Conservation (phyloP, 2,888 invertebrate species). For the Drosophila picticornis region DNA sequence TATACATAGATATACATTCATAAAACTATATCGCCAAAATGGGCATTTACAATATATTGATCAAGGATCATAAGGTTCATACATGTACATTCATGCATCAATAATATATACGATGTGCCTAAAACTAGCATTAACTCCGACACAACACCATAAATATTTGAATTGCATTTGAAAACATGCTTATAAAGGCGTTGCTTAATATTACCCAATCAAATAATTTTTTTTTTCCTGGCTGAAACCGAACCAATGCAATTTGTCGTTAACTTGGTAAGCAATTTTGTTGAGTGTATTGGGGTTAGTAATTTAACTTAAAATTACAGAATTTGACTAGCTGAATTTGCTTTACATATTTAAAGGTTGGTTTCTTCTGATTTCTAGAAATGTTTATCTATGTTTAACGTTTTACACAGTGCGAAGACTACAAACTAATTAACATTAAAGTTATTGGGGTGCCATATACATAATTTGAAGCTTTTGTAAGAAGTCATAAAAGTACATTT, state of each 20-base stretch:
- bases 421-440: constrained; percentile 81
- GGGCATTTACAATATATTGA: constrained; percentile 55
- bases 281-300: constrained; percentile 79
- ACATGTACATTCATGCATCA: constrained; percentile 40
- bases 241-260: constrained; percentile 39
- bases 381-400: constrained; percentile 44
- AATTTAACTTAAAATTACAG: constrained; percentile 76
- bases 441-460: constrained; percentile 53
- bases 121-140: constrained; percentile 67
- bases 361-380: constrained; percentile 43
- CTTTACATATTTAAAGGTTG: constrained; percentile 74
- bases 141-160: constrained; percentile 37
- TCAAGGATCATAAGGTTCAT: constrained; percentile 55
- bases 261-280: constrained; percentile 45
- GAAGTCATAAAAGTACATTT: constrained; percentile 67
- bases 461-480: constrained; percentile 57
- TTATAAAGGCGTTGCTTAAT: constrained; percentile 17
- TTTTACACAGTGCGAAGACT: constrained; percentile 56
- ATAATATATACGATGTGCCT: constrained; percentile 57
- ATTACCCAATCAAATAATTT: constrained; percentile 28
- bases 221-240: constrained; percentile 28
- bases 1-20: constrained; percentile 50
- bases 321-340: constrained; percentile 85
- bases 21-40: constrained; percentile 67
- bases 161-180: constrained; percentile 28